A percentile compares a stretch with the other conserved stretches of the same genome.
Evolutionary conservation across 53 echinoderm and acorn worm genomes (phyloP).

Genomic region (Stichopus horrens): DNA sequence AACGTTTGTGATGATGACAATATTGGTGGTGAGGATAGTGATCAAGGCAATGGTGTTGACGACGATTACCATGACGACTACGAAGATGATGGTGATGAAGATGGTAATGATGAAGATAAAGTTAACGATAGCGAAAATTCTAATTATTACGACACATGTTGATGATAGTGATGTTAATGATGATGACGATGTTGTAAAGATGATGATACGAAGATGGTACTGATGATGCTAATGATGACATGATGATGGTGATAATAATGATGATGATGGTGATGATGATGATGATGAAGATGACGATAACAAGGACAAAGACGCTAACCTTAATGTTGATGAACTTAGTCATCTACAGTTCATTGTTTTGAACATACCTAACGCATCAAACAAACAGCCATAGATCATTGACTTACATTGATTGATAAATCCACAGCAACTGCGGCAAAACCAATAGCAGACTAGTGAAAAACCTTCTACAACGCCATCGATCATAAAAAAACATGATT

Average conservation of each 20-base stretch:
- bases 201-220: conserved; percentile 24
- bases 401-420: too few species aligned
- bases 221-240: neutral
- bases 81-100: neutral
- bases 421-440: too few species aligned
- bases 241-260: conserved; percentile 8
- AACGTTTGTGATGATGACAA: neutral
- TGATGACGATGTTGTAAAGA: conserved; percentile 15
- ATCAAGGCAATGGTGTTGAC: neutral
- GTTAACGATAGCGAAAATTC: neutral
- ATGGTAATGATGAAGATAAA: conserved; percentile 10
- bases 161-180: conserved; percentile 17
- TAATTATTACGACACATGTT: neutral
- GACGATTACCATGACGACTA: neutral
- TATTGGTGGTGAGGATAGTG: conserved; percentile 3
- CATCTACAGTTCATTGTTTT: too few species aligned
- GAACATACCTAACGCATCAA: too few species aligned
- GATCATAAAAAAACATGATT: neutral
- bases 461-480: neutral
- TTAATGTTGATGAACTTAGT: too few species aligned
- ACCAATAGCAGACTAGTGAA: too few species aligned
- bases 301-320: neutral
- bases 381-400: too few species aligned
- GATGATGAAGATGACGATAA: conserved; percentile 20
- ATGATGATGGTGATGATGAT: conserved; percentile 25